Percentiles rank a stretch among this genome's conserved stretches.
These are phyloP conservation scores for Axea sp. DNA, from an alignment of 2,888 invertebrate species.

Conservation along the genomic window DNA sequence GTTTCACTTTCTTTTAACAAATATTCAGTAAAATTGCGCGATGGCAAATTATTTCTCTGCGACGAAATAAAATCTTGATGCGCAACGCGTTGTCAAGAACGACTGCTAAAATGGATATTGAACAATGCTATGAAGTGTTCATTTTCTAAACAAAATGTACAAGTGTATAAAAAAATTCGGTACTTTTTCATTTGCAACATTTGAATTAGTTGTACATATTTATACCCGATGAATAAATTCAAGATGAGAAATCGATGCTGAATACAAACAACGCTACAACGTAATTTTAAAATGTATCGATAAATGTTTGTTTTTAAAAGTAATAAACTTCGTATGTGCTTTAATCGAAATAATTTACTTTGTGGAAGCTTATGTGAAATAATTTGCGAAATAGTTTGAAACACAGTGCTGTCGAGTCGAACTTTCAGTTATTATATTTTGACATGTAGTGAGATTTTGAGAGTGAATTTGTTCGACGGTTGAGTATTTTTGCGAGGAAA, in stretches of 20 bases:
- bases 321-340: slow-evolving; percentile 21
- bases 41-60: too few species aligned
- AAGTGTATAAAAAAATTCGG: too few species aligned
- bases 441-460: slow-evolving; percentile 3
- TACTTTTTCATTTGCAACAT: slow-evolving; percentile 2
- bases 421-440: slow-evolving; percentile 16
- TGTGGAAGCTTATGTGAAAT: slow-evolving; percentile 13
- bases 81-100: too few species aligned
- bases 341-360: slow-evolving; percentile 37
- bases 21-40: too few species aligned
- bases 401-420: not conserved
- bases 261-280: slow-evolving; percentile 5
- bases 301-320: slow-evolving; percentile 25
- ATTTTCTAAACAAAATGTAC: too few species aligned
- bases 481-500: slow-evolving; percentile 4
- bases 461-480: too few species aligned
- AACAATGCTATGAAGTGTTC: too few species aligned
- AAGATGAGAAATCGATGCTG: not conserved
- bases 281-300: slow-evolving; percentile 5
- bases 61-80: too few species aligned
- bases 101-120: too few species aligned
- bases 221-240: not conserved
- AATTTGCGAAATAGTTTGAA: too few species aligned
- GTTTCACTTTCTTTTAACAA: slow-evolving; percentile 21
- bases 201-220: slow-evolving; percentile 15